Evolutionary conservation across 2,113 vertebrate genomes (phyloP).

Genomic region (Callospermophilus lateralis): DNA sequence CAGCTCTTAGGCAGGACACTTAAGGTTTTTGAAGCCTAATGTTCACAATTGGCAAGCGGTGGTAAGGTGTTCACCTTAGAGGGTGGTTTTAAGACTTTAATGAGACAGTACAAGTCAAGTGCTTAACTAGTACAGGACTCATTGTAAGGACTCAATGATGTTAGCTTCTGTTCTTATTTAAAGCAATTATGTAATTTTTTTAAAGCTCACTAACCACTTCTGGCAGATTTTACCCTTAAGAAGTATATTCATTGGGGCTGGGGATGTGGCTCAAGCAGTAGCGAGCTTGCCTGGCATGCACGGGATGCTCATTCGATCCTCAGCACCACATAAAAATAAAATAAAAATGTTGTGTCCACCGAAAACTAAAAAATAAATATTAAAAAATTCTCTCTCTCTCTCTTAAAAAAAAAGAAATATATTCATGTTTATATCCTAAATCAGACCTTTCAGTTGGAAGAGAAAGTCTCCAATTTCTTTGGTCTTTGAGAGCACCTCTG

Average conservation of each 20-base stretch:
- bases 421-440: neutral
- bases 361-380: too few relatives aligned
- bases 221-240: conserved; percentile 11
- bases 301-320: too few relatives aligned
- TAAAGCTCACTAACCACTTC: neutral
- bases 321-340: too few relatives aligned
- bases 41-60: neutral
- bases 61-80: neutral
- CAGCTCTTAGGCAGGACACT: neutral
- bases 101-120: neutral
- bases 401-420: neutral
- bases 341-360: too few relatives aligned
- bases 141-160: neutral
- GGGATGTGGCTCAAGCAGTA: too few relatives aligned
- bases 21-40: neutral
- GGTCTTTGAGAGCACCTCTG: neutral
- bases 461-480: conserved; percentile 39
- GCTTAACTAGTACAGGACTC: neutral
- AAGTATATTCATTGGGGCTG: neutral
- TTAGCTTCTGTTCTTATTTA: neutral
- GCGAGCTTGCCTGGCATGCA: too few relatives aligned
- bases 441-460: neutral
- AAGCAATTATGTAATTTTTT: neutral
- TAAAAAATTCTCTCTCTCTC: too few relatives aligned
- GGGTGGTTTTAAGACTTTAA: neutral